Percentiles rank a stretch among this genome's conserved stretches.
phyloP scores from a whole-genome alignment of 2,888 invertebrate species.

The Aspidiotus destructor region DNA sequence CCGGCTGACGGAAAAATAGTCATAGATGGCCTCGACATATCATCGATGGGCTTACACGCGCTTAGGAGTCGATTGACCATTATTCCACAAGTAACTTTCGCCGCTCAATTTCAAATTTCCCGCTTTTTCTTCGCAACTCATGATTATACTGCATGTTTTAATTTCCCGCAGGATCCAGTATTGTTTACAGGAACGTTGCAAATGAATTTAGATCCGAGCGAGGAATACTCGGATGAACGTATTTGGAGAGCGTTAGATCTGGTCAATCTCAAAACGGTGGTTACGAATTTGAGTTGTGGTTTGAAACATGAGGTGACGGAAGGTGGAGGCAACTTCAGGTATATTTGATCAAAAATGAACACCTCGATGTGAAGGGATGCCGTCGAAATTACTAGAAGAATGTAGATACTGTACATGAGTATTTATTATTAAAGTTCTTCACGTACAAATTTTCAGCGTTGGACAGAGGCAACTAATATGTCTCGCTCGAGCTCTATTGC shows the following conservation, averaged over 20 bases:
- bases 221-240: slow-evolving; percentile 63
- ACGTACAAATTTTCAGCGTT: too few species aligned
- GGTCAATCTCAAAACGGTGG: slow-evolving; percentile 79
- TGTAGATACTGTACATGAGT: too few species aligned
- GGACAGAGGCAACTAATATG: too few species aligned
- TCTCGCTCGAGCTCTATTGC: too few species aligned
- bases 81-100: slow-evolving; percentile 43
- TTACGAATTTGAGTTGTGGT: slow-evolving; percentile 63
- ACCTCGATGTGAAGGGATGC: not conserved
- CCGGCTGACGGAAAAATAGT: slow-evolving; percentile 67
- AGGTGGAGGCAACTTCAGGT: slow-evolving; percentile 71
- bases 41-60: slow-evolving; percentile 73
- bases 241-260: slow-evolving; percentile 81
- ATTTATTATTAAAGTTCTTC: too few species aligned
- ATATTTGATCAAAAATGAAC: not conserved
- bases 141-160: too few species aligned
- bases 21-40: slow-evolving; percentile 74
- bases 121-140: too few species aligned
- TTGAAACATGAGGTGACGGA: slow-evolving; percentile 77
- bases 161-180: slow-evolving; percentile 69
- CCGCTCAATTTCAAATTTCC: too few species aligned
- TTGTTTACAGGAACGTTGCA: slow-evolving; percentile 85
- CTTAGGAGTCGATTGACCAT: slow-evolving; percentile 55
- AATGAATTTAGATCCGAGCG: slow-evolving; percentile 87
- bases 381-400: too few species aligned